A percentile compares a stretch with the other conserved stretches of the same genome.
Evolutionary conservation across 2,797 vertebrate genomes (phyloP).

Genomic region (Paratrypauchen microcephalus): DNA sequence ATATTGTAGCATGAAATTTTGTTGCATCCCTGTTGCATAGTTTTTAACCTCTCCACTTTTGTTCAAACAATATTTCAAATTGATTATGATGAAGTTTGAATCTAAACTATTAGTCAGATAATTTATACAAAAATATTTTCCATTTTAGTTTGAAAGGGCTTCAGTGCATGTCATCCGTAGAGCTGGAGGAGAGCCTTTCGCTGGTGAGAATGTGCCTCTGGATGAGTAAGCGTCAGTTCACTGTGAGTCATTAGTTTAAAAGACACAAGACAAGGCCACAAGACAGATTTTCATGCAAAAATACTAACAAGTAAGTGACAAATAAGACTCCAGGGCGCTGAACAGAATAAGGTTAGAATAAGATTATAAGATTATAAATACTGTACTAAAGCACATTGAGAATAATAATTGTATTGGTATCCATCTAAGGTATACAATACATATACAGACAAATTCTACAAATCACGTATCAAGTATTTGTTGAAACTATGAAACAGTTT

Average conservation of each 20-base stretch:
- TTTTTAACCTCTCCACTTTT: no score
- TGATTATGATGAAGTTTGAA: neutral
- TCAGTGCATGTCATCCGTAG: neutral
- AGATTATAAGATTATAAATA: neutral
- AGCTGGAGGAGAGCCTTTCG: slow-evolving; percentile 16
- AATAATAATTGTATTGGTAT: neutral
- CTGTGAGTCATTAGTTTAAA: slow-evolving; percentile 51
- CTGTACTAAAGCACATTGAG: neutral
- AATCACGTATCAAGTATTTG: no score
- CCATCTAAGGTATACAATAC: no score
- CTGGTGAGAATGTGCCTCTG: slow-evolving; percentile 26
- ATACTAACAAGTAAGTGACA: neutral
- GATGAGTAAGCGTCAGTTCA: slow-evolving; percentile 47
- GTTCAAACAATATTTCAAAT: no score
- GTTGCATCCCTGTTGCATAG: no score
- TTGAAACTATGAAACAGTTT: neutral
- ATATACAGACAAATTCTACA: neutral
- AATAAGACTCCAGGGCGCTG: neutral
- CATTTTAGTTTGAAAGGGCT: neutral
- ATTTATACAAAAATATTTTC: neutral
- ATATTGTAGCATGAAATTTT: no score
- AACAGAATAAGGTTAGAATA: slow-evolving; percentile 2
- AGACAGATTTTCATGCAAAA: slow-evolving; percentile 26
- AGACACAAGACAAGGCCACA: slow-evolving; percentile 31
- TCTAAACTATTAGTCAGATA: neutral